Evolutionary conservation across 2,888 invertebrate genomes (phyloP).

Genomic region (Drosophila borealis): DNA sequence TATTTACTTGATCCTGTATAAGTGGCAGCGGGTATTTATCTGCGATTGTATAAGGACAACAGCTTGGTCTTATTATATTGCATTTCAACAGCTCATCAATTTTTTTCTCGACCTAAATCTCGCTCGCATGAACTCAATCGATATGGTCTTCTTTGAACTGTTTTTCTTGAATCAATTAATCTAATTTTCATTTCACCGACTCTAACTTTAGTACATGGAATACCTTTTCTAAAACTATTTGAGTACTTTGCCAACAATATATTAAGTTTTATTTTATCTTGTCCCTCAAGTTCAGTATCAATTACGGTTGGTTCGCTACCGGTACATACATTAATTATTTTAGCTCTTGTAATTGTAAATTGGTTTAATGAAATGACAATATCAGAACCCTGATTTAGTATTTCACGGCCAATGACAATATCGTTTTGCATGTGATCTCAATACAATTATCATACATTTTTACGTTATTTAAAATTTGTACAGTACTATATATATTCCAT

Average conservation of each 20-base stretch:
- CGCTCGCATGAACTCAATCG: not conserved
- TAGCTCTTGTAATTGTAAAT: too few species aligned
- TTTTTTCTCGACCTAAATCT: not conserved
- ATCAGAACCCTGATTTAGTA: conserved; percentile 1
- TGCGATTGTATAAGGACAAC: too few species aligned
- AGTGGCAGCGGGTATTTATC: too few species aligned
- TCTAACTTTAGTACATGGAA: not conserved
- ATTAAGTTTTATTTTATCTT: conserved; percentile 2
- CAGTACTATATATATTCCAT: too few species aligned
- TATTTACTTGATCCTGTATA: too few species aligned
- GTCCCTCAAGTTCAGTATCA: not conserved
- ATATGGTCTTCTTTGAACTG: not conserved
- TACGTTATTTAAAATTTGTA: too few species aligned
- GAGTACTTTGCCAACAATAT: not conserved
- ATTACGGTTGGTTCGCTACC: not conserved
- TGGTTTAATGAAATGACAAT: not conserved
- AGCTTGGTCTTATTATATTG: not conserved
- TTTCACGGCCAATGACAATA: conserved; percentile 7
- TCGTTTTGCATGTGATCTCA: too few species aligned
- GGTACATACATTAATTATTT: not conserved
- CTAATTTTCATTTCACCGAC: conserved; percentile 1
- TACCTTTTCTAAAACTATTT: not conserved
- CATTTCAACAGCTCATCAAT: not conserved
- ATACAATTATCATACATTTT: too few species aligned
- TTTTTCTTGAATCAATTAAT: not conserved